Percentiles rank a stretch among this genome's conserved stretches.
Evolutionary conservation across 1,140 invertebrate species (phyloP).

Genomic region (Scaptomyza graminum): DNA sequence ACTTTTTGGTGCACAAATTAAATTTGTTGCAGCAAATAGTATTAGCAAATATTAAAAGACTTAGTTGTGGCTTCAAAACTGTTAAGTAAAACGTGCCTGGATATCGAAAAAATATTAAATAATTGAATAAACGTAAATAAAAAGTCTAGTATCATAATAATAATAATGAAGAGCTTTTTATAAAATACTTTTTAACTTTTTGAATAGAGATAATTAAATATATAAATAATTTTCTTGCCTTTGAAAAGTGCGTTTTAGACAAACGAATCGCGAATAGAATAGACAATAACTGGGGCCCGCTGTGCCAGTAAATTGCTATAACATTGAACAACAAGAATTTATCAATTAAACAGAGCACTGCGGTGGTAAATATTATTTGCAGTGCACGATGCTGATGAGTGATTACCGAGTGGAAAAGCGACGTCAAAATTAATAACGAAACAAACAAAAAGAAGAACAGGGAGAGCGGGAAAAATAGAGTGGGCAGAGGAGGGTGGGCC

Average conservation of each 20-base stretch:
- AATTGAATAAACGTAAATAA: not conserved
- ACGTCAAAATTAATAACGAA: constrained; percentile 1
- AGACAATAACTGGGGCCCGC: not conserved
- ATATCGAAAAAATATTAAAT: not conserved
- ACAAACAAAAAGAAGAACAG: not conserved
- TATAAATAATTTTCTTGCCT: not conserved
- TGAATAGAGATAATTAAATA: too few relatives aligned
- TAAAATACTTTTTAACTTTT: too few relatives aligned
- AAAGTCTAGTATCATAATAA: too few relatives aligned
- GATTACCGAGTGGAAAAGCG: constrained; percentile 12
- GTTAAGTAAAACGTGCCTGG: not conserved
- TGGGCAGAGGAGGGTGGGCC: too few relatives aligned
- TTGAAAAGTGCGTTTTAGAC: not conserved
- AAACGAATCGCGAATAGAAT: not conserved
- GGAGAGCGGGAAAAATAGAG: not conserved
- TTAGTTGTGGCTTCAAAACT: not conserved
- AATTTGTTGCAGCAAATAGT: constrained; percentile 14
- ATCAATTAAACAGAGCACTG: constrained; percentile 29
- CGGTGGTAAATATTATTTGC: constrained; percentile 18
- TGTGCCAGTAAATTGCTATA: not conserved
- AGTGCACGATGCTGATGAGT: not conserved
- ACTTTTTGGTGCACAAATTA: constrained; percentile 25
- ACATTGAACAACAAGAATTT: constrained; percentile 22
- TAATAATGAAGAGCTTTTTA: too few relatives aligned
- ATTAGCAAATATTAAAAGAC: constrained; percentile 4